Conservation (phyloP, 1,140 invertebrate genomes). For the Zaprionus capensis region DNA sequence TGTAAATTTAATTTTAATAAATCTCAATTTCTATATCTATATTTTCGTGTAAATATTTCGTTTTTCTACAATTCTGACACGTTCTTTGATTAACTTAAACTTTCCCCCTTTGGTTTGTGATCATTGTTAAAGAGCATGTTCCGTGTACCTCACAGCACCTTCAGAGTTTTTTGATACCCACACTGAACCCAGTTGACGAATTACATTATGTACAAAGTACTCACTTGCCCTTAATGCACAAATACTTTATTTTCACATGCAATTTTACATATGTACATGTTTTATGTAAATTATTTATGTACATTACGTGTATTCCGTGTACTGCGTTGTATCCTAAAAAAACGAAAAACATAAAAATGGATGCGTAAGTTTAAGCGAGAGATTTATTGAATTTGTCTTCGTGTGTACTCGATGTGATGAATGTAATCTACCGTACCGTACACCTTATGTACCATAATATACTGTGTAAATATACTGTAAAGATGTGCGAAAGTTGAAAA, state of each 20-base stretch:
- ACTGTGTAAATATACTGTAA: constrained; percentile 60
- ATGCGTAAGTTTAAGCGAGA: constrained; percentile 59
- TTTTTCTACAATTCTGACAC: constrained; percentile 39
- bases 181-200: constrained; percentile 19
- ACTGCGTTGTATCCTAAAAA: constrained; percentile 24
- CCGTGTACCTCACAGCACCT: constrained; percentile 63
- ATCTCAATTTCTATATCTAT: constrained; percentile 45
- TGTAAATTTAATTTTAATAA: constrained; percentile 45
- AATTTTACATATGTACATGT: constrained; percentile 51
- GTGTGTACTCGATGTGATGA: constrained; percentile 68
- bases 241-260: constrained; percentile 52
- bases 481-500: constrained; percentile 21
- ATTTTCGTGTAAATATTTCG: constrained; percentile 69
- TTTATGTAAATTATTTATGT: constrained; percentile 52
- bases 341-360: constrained; percentile 25
- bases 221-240: constrained; percentile 51
- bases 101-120: constrained; percentile 22
- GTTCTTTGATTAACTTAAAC: constrained; percentile 14
- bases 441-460: constrained; percentile 46
- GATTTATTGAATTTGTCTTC: constrained; percentile 65
- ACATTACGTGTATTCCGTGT: constrained; percentile 42
- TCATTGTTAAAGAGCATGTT: constrained; percentile 69
- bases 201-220: constrained; percentile 39
- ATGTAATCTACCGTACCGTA: constrained; percentile 56
- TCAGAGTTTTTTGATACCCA: constrained; percentile 39